phyloP scores from a whole-genome alignment of 2,888 invertebrate genomes.

The Cataglyphis altisquamis region DNA sequence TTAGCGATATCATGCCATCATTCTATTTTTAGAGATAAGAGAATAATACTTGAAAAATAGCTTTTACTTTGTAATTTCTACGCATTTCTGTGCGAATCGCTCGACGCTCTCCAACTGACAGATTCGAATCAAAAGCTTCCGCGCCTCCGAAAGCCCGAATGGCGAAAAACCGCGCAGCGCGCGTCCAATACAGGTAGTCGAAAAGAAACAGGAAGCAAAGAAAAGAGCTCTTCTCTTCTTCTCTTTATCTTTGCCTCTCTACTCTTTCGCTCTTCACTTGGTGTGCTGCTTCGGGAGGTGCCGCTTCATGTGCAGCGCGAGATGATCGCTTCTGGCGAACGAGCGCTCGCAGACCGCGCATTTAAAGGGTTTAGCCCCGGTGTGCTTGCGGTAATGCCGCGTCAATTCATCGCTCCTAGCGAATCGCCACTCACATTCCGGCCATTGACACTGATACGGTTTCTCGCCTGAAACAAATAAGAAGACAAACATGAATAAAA shows the following conservation, averaged over 20 bases:
- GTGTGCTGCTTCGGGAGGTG: constrained; percentile 95
- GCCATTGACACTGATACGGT: constrained; percentile 99
- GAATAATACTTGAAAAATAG: constrained; percentile 1
- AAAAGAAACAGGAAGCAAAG: constrained; percentile 38
- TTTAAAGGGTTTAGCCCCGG: constrained; percentile 98
- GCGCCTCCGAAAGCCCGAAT: constrained; percentile 32
- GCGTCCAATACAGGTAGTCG: constrained; percentile 45
- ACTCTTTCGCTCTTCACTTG: constrained; percentile 87
- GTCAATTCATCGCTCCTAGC: constrained; percentile 98
- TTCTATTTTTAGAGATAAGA: neutral
- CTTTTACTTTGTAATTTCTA: neutral
- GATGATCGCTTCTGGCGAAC: constrained; percentile 97
- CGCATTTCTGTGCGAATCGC: neutral
- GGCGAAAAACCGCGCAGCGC: constrained; percentile 39
- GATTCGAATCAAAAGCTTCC: constrained; percentile 12
- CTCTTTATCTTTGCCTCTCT: neutral
- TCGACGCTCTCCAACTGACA: neutral
- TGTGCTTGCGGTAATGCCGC: constrained; percentile 98
- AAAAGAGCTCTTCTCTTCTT: constrained; percentile 9
- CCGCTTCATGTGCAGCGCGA: constrained; percentile 98
- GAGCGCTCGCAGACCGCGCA: constrained; percentile 98
- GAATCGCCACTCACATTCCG: constrained; percentile 99
- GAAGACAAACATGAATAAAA: constrained; percentile 16
- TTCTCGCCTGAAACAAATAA: constrained; percentile 93
- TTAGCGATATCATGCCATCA: neutral